Evolutionary conservation across 2,113 vertebrate genomes (phyloP), one percentile per base, ranked within the genome.

Genomic region (Tenrec ecaudatus): DNA sequence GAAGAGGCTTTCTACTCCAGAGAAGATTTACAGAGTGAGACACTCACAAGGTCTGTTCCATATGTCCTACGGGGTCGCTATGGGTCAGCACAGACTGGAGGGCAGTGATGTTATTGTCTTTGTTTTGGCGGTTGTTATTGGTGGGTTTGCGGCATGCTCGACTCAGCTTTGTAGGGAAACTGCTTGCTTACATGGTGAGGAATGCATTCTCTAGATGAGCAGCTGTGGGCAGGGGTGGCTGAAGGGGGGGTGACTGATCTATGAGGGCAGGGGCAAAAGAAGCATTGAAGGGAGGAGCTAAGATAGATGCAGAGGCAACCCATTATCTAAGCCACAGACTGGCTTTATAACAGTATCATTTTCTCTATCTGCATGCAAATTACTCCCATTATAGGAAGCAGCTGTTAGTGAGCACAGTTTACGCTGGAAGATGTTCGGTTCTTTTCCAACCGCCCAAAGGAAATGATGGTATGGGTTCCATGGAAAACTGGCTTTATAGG

Each of bases 351-450:
- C 33, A 36, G 71, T 36, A 89, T 75, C 95, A 95, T 94, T 96
- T 94, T 93, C 94, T 92, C 88, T 88, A 82, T 95, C 88, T 91
- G 90, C 81, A 97, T 96, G 83, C 86, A 95, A 95, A 96, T 91
- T 94, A 89, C 58, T 96, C 88, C 88, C 94, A 95, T 96, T 97
- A 94, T 69, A 95, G 58, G 88, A 95, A 97, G 94, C 90, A 94
- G 93, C 80, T 95, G 92, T 92, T 92, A 86, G 57, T 88, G 91
- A 87, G 90, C 83, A 94, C 36, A 84, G 93, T 88, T 93, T 94
- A 87, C 2, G 71, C 69, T 40, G 94, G 76, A 87, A 64, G 19
- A 84, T 95, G 88, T 94, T 92, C 33, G 71, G 47, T 68, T 87
- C 71, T 94, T 94, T 82, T 75, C 89, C 40, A 40, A 85, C 22